Evolutionary conservation across 2,888 invertebrate genomes (phyloP).

Genomic region (Neoitamus cyanurus): DNA sequence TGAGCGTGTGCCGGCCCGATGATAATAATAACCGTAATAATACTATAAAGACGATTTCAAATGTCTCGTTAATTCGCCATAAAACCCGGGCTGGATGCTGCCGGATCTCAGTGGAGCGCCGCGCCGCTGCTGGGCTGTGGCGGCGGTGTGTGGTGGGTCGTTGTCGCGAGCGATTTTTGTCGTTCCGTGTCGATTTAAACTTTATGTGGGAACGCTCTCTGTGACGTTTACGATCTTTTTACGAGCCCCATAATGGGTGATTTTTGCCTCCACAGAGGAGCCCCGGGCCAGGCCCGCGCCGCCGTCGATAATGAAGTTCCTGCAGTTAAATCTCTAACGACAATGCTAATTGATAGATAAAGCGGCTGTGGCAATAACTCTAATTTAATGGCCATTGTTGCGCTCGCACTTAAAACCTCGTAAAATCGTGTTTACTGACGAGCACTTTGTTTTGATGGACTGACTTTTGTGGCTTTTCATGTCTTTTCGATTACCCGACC

Average conservation of each 20-base stretch:
- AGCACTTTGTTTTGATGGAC: conserved; percentile 21
- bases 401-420: conserved; percentile 15
- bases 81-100: conserved; percentile 49
- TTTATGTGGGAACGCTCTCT: conserved; percentile 52
- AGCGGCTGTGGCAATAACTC: conserved; percentile 41
- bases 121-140: not conserved
- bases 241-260: conserved; percentile 52
- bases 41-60: conserved; percentile 55
- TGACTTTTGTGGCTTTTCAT: not conserved
- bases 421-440: conserved; percentile 29
- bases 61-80: conserved; percentile 55
- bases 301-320: conserved; percentile 44
- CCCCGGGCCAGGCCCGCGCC: conserved; percentile 2
- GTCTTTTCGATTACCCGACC: not conserved
- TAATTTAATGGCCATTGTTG: conserved; percentile 39
- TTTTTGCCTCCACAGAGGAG: conserved; percentile 48
- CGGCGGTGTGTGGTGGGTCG: not conserved
- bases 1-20: conserved; percentile 53
- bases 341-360: conserved; percentile 50
- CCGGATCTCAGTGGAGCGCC: conserved; percentile 11
- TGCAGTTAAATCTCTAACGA: conserved; percentile 49
- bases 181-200: conserved; percentile 51
- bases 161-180: conserved; percentile 40
- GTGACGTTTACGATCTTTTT: conserved; percentile 54
- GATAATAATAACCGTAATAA: conserved; percentile 54